Percentiles rank a stretch among this genome's conserved stretches.
Conservation (phyloP, 2,113 vertebrate genomes). For the Sceloporus tristichus region DNA sequence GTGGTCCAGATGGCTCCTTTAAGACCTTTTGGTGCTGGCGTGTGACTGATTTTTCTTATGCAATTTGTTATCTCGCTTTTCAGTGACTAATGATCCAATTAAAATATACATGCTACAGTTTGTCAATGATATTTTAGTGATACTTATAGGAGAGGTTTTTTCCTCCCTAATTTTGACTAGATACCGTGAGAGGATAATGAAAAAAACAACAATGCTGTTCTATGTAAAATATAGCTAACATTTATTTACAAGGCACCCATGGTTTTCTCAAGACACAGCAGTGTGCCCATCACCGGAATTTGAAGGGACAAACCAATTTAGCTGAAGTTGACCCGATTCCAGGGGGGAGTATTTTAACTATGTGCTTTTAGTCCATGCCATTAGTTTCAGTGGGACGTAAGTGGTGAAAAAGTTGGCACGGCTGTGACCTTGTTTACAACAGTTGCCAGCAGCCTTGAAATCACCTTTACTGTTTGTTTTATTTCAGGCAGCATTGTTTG, state of each 20-base stretch:
- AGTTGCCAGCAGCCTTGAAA: neutral
- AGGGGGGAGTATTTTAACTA: neutral
- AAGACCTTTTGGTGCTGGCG: conserved; percentile 17
- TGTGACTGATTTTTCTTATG: neutral
- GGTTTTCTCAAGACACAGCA: neutral
- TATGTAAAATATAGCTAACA: no score
- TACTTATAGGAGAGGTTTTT: neutral
- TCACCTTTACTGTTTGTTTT: neutral
- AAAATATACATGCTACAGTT: neutral
- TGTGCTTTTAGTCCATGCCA: neutral
- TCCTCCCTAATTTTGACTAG: neutral
- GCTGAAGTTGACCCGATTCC: neutral
- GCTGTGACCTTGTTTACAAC: neutral
- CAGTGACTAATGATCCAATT: neutral
- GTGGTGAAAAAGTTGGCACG: neutral
- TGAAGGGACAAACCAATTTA: neutral
- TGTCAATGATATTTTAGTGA: neutral
- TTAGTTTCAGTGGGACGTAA: neutral
- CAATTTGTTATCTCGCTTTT: neutral
- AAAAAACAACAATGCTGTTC: no score
- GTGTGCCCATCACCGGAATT: neutral
- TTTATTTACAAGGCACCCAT: neutral
- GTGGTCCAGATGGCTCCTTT: conserved; percentile 23
- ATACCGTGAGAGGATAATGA: neutral
- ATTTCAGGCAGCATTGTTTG: neutral